Base-by-base conservation (phyloP, 2,113 vertebrate species). In the Labrus mixtus region DNA sequence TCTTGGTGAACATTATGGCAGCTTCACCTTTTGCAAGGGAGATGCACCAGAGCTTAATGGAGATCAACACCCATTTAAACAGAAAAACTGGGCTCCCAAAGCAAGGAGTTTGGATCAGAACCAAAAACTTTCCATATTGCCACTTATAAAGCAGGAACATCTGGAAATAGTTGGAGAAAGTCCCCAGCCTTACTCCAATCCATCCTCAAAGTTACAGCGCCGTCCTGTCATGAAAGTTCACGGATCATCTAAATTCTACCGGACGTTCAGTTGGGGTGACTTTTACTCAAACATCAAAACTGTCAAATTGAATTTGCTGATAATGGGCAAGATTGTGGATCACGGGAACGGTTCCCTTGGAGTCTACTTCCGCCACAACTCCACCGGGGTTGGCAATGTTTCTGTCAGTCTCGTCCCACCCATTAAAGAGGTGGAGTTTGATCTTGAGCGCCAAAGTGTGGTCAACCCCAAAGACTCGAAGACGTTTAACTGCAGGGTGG, bases 201-300 rank as follows among this genome's bases (percentile, higher is more conserved):
- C 84, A 0, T 68, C 82, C 8, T 55, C 68, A 33, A 85, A 88
- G 50, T 57, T 66, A 33, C 87, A 86, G 58, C 67, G 86, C 9
- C 61, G 15, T n/a, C 83, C 88, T 9, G 12, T 72, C 50, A 62
- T 73, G 15, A 87, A 86, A 61, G 80, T 59, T 58, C 73, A 68
- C 3, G 84, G 70, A 74, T 11, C 92, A 0, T 90, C 95, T 33
- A 89, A 94, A 64, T 90, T 95, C 48, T 95, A 94, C 82, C 95
- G 96, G 57, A 94, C 93, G 75, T 97, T 97, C 39, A 96, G 94
- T 75, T 98, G 96, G 97, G 96, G 97, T 0, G 97, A 97, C 68
- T 98, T 97, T 78, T 96, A 97, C 78, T 97, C 96, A 72, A 97
- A 97, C 87, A 97, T 98, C 93, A 98, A 97, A 93, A 97, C 97